phyloP scores from a whole-genome alignment of 1,140 invertebrate species.

The Caerostris darwini region DNA sequence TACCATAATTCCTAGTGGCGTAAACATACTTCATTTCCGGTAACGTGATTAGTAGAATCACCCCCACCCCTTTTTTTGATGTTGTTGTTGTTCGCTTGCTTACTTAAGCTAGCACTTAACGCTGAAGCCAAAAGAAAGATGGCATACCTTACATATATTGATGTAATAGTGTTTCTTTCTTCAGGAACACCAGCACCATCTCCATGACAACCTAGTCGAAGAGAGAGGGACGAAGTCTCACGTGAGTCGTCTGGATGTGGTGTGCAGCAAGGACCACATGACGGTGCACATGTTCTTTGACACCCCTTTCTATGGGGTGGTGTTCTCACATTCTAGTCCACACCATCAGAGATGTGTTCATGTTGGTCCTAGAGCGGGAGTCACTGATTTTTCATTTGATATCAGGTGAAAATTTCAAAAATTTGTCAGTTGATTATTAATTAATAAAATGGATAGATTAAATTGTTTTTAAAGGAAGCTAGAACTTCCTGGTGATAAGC shows the following conservation, averaged over 20 bases:
- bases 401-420: slow-evolving; percentile 82
- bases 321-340: slow-evolving; percentile 88
- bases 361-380: slow-evolving; percentile 55
- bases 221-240: slow-evolving; percentile 79
- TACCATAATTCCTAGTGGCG: too few relatives aligned
- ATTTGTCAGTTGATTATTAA: neutral
- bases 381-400: slow-evolving; percentile 29
- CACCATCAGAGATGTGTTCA: slow-evolving; percentile 81
- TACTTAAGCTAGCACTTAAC: too few relatives aligned
- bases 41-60: too few relatives aligned
- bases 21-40: too few relatives aligned
- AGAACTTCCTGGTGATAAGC: too few relatives aligned
- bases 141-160: too few relatives aligned
- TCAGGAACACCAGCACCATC: slow-evolving; percentile 49
- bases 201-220: slow-evolving; percentile 46
- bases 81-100: too few relatives aligned
- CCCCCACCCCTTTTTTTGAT: too few relatives aligned
- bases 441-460: neutral
- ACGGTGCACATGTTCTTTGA: slow-evolving; percentile 86
- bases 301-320: slow-evolving; percentile 86
- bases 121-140: too few relatives aligned
- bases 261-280: slow-evolving; percentile 85
- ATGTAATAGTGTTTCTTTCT: neutral
- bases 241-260: slow-evolving; percentile 85
- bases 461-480: too few relatives aligned